phyloP scores from a whole-genome alignment of 1,140 invertebrate species.

The Drosophila lacertosa region DNA sequence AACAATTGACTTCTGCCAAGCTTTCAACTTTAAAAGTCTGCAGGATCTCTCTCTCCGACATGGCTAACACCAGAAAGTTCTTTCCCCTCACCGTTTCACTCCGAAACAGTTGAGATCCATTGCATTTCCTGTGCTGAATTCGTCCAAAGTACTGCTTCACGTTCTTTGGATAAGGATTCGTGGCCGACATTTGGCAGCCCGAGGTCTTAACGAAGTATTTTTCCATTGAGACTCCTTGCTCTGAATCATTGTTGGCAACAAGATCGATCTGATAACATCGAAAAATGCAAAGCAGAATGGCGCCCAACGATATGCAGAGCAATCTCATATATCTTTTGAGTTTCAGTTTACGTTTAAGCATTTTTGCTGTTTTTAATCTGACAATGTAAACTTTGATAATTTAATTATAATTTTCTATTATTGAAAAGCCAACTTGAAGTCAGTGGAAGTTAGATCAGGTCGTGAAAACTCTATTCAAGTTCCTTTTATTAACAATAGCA shows the following conservation, averaged over 20 bases:
- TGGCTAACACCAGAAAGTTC: conserved; percentile 7
- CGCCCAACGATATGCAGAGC: neutral
- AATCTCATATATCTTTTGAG: neutral
- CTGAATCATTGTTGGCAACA: neutral
- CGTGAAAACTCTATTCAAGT: neutral
- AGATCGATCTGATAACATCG: neutral
- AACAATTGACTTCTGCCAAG: too few relatives aligned
- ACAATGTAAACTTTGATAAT: neutral
- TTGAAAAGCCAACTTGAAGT: too few relatives aligned
- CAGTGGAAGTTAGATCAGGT: too few relatives aligned
- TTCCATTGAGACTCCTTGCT: neutral
- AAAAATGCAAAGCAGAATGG: neutral
- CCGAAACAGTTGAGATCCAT: neutral
- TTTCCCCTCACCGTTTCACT: neutral
- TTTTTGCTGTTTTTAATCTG: neutral
- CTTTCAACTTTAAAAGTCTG: neutral
- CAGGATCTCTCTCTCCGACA: neutral
- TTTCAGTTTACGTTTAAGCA: neutral
- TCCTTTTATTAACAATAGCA: conserved; percentile 64
- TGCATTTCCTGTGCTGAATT: neutral
- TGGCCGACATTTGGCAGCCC: conserved; percentile 31
- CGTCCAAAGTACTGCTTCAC: rapidly evolving
- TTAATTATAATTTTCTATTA: too few relatives aligned
- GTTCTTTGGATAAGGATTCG: conserved; percentile 5
- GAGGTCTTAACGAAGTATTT: conserved; percentile 46